These are phyloP conservation scores for Homalodisca vitripennis DNA, from an alignment of 1,140 invertebrate species.

Conservation along the genomic window DNA sequence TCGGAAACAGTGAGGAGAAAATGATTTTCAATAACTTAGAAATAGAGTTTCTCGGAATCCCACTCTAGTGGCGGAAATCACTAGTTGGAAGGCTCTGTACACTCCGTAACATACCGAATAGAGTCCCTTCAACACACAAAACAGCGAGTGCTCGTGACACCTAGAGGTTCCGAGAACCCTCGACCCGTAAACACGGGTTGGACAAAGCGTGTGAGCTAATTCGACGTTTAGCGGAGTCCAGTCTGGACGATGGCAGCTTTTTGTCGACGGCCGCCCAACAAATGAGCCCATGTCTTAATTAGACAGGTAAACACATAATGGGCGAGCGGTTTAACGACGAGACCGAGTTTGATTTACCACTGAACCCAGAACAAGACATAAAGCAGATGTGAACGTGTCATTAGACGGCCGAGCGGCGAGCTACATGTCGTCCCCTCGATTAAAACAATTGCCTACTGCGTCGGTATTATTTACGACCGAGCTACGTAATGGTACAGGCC, in stretches of 20 bases:
- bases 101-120: too few species aligned
- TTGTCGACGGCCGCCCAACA: background rate
- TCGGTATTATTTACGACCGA: background rate
- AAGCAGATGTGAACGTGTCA: background rate
- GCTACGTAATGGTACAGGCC: too few species aligned
- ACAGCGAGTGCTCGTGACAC: background rate
- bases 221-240: background rate
- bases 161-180: background rate
- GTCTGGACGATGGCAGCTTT: background rate
- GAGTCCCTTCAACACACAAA: background rate
- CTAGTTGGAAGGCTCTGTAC: too few species aligned
- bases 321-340: background rate
- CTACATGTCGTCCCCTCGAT: background rate
- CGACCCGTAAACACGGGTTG: background rate
- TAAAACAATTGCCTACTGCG: background rate
- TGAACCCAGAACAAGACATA: background rate
- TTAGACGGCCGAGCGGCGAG: too few species aligned
- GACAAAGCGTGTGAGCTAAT: background rate
- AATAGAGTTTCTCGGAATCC: too few species aligned
- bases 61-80: too few species aligned
- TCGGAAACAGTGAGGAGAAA: too few species aligned
- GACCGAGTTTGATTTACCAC: background rate
- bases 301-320: background rate
- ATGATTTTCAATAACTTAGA: too few species aligned
- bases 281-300: background rate